A percentile compares a stretch with the other conserved stretches of the same genome.
These are phyloP conservation scores for Tribolium madens DNA, from an alignment of 1,140 invertebrate species.

Conservation along the genomic window DNA sequence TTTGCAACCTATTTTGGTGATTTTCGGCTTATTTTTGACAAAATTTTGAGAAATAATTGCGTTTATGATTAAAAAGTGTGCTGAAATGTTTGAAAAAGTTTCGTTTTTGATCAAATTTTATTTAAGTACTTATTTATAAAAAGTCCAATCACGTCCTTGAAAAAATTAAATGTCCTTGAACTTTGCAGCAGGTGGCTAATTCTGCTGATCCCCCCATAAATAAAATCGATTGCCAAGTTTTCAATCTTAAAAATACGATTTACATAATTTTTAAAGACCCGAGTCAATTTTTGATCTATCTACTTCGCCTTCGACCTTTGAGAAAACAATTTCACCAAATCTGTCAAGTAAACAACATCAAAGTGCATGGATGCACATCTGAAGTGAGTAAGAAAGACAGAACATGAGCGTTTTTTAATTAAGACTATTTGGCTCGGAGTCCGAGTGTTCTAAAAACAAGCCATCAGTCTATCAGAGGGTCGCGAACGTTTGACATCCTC, in stretches of 20 bases:
- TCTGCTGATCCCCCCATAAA: not conserved
- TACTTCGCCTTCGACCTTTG: not conserved
- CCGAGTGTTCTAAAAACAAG: constrained; percentile 15
- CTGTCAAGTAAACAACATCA: constrained; percentile 9
- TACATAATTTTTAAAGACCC: not conserved
- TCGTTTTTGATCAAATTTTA: no score
- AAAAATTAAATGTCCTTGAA: constrained; percentile 8
- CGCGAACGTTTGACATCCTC: constrained; percentile 22
- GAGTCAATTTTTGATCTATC: constrained; percentile 2
- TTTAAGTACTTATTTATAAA: no score
- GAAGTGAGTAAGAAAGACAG: not conserved
- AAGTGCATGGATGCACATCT: not conserved
- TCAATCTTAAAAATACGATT: not conserved
- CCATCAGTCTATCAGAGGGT: constrained; percentile 37
- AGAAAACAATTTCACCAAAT: not conserved
- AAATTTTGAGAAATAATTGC: no score
- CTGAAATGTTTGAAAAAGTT: no score
- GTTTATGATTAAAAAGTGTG: no score
- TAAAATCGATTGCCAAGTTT: not conserved
- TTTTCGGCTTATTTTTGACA: no score
- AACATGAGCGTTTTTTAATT: constrained; percentile 12
- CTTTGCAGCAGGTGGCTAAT: constrained; percentile 20
- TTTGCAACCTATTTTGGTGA: no score
- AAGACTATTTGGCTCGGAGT: constrained; percentile 32
- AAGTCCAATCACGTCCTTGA: not conserved